A percentile compares a stretch with the other conserved stretches of the same genome.
Conservation (phyloP, 2,888 invertebrate species). For the Odontothrips loti region DNA sequence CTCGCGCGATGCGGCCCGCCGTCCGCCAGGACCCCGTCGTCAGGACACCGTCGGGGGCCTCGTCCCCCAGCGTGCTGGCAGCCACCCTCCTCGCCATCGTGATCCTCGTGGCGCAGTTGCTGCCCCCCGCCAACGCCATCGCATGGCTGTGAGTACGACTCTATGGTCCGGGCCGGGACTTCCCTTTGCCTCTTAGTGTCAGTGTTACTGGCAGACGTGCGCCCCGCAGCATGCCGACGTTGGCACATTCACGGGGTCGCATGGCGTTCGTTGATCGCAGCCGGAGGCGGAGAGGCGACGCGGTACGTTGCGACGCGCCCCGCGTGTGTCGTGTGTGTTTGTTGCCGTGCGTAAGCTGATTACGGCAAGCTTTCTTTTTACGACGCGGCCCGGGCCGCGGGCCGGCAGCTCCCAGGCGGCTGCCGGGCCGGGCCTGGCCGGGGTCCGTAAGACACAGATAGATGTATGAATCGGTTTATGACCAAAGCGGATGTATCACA, state of each 20-base stretch:
- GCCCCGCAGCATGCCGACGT: no score
- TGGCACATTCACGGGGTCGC: no score
- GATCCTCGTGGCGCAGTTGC: background rate
- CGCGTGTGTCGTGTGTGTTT: no score
- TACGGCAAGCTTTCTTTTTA: constrained; percentile 22
- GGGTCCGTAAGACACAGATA: background rate
- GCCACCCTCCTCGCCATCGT: background rate
- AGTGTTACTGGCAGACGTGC: no score
- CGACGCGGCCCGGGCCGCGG: background rate
- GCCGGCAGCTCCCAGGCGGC: background rate
- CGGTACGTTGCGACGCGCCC: no score
- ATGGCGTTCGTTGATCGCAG: no score
- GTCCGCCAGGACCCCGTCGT: background rate
- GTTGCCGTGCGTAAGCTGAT: background rate
- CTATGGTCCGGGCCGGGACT: background rate
- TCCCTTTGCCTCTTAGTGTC: no score
- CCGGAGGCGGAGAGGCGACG: background rate
- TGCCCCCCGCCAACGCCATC: constrained; percentile 8
- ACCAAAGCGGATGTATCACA: background rate
- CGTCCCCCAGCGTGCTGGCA: background rate
- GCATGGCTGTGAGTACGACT: background rate
- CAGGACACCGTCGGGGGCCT: background rate
- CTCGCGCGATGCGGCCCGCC: background rate
- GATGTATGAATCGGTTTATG: background rate
- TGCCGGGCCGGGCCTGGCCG: background rate